Evolutionary conservation across 2,888 invertebrate genomes (phyloP), one percentile per base, ranked within the genome.

Genomic region (Tachina grossa): DNA sequence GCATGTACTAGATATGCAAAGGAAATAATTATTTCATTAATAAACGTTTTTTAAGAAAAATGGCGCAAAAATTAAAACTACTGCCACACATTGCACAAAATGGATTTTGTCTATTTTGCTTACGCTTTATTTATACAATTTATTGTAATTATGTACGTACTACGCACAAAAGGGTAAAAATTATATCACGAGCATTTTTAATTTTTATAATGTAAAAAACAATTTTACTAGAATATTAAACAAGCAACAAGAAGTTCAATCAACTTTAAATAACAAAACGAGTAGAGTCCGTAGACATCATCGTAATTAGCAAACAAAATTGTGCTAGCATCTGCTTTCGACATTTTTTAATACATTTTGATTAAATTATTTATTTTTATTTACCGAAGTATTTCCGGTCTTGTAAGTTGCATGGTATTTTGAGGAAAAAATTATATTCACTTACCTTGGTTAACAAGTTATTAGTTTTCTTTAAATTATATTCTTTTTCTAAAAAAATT

Each of bases 211-310:
- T 55, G 13, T 39, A 43, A 6, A 61, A 53, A 11, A 43, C 49
- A 57, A 2, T 45, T 71, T 71, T 55, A 53, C 3, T 6, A 63
- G 19, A 65, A 82, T 57, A 82, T 83, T 63, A 69, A 76, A 69
- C 19, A 76, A 72, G 22, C 55, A 39, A 79, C 71, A 79, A 59
- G 79, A 83, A 77, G 85, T 85, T 85, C 85, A 85, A 80, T 83
- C 71, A 85, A 85, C 85, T 80, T 68, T 55, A 31, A 72, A 78
- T 68, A 57, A 65, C 49, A 76, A 84, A 69, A 68, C 41, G 22
- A 75, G 53, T 31, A 61, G 61, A 45, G 47, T 22, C 59, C 55
- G 65, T 75, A 59, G 45, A 31, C 76, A 82, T 65, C 68, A 57
- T 22, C 22, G 41, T 43, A 59, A 13, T 49, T 31, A 59, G 51